Evolutionary conservation across 2,113 vertebrate genomes (phyloP).

Genomic region (Pteronura brasiliensis): DNA sequence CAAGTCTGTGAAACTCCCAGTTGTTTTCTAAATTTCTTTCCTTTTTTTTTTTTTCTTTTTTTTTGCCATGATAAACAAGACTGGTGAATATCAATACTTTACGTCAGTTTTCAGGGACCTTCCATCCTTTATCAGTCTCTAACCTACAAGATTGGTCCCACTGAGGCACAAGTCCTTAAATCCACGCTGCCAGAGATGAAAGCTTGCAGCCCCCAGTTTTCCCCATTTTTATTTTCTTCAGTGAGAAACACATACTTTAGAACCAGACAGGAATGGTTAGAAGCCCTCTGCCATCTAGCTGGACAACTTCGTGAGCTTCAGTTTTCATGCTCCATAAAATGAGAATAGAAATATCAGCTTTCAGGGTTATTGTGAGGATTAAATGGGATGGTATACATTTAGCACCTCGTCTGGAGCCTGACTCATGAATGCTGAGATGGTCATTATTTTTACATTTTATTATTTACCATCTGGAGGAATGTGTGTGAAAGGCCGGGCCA

Average conservation of each 20-base stretch:
- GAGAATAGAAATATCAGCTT: neutral
- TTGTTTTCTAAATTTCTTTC: neutral
- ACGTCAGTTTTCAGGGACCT: neutral
- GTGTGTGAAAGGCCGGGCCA: neutral
- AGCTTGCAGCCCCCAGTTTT: neutral
- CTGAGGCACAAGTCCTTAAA: neutral
- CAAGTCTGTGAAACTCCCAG: neutral
- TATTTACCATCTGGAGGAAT: neutral
- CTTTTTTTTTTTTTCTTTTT: neutral
- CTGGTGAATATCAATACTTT: neutral
- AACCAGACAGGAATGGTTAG: neutral
- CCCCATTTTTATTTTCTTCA: neutral
- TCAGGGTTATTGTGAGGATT: neutral
- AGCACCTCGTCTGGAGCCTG: neutral
- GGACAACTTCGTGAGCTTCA: neutral
- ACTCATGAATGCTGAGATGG: neutral
- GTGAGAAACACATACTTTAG: neutral
- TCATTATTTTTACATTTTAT: neutral
- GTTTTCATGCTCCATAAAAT: neutral
- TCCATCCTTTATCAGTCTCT: neutral
- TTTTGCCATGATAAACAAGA: neutral
- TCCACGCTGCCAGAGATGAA: neutral
- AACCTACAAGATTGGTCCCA: neutral
- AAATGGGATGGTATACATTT: neutral
- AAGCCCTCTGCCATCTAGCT: neutral